Evolutionary conservation across 2,888 invertebrate species (phyloP).

Genomic region (Dinocampus coccinellae): DNA sequence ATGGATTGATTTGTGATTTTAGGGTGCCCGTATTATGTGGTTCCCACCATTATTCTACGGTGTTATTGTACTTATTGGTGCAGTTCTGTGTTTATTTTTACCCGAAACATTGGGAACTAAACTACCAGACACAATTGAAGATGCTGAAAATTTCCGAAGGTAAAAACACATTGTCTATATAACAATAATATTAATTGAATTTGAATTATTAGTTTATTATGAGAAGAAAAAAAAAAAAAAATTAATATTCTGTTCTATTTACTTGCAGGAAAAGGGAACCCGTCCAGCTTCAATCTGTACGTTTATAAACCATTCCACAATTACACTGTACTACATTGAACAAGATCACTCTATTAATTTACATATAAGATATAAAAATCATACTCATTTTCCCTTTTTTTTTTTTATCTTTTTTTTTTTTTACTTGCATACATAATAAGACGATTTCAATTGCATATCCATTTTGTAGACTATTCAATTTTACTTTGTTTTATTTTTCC

Average conservation of each 20-base stretch:
- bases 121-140: slow-evolving; percentile 71
- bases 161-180: slow-evolving; percentile 46
- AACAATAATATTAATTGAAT: not conserved
- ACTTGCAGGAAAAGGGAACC: not conserved
- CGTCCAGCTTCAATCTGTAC: not conserved
- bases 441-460: not conserved
- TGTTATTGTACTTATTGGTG: slow-evolving; percentile 67
- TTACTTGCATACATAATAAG: not conserved
- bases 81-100: slow-evolving; percentile 67
- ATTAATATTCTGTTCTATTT: too few species aligned
- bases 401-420: not conserved
- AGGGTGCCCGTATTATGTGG: slow-evolving; percentile 58
- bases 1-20: slow-evolving; percentile 15
- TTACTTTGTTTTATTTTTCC: not conserved
- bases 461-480: not conserved
- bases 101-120: slow-evolving; percentile 72
- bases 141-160: slow-evolving; percentile 69
- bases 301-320: not conserved
- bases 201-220: not conserved
- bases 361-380: too few species aligned
- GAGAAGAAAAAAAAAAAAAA: not conserved
- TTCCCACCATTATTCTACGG: slow-evolving; percentile 71
- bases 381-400: too few species aligned
- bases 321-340: not conserved
- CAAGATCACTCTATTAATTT: too few species aligned